Base-by-base conservation (phyloP, 2,797 vertebrate species). In the Apodemus agrarius region DNA sequence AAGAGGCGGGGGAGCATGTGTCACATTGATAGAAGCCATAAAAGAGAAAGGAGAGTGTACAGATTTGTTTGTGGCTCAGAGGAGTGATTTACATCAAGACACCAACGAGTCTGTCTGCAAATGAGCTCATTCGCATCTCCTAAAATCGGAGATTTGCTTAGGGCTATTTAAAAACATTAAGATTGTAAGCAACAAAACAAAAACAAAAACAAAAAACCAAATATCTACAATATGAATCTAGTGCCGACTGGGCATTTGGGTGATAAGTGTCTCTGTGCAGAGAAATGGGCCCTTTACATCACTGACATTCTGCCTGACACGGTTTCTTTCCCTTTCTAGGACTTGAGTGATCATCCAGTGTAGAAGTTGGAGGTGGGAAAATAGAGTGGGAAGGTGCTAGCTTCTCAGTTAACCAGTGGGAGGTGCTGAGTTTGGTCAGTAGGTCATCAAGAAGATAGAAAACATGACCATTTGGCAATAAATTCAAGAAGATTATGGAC, bases 171-270 rank as follows among this genome's bases (percentile, higher is more conserved):
- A 93, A 95, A 75, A 14, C 40, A 74, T 34, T 82, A 76, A 83
- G n/a, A 57, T 43, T 37, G 54, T 80, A 74, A 82, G 5, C 37
- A n/a, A n/a, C n/a, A n/a, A n/a, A n/a, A n/a, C n/a, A n/a, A n/a
- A n/a, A n/a, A n/a, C n/a, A n/a, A n/a, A n/a, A n/a, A n/a, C n/a
- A n/a, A n/a, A n/a, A n/a, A n/a, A n/a, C n/a, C n/a, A n/a, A n/a
- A n/a, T n/a, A 97, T 97, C 96, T 98, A 97, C 98, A 98, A 97
- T 97, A 97, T 93, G 98, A 98, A 98, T 98, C 92, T 97, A 96
- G 96, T 96, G 97, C 78, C 67, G 95, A 97, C 93, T 93, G 94
- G 80, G 81, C 74, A 61, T 94, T 98, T 98, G 95, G 94, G 95
- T 97, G 93, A 95, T 97, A 98, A 95, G 87, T 40, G 12, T 96